Percentiles rank a stretch among this genome's conserved stretches.
phyloP scores from a whole-genome alignment of 2,888 invertebrate species.

The Gryllus longicercus region DNA sequence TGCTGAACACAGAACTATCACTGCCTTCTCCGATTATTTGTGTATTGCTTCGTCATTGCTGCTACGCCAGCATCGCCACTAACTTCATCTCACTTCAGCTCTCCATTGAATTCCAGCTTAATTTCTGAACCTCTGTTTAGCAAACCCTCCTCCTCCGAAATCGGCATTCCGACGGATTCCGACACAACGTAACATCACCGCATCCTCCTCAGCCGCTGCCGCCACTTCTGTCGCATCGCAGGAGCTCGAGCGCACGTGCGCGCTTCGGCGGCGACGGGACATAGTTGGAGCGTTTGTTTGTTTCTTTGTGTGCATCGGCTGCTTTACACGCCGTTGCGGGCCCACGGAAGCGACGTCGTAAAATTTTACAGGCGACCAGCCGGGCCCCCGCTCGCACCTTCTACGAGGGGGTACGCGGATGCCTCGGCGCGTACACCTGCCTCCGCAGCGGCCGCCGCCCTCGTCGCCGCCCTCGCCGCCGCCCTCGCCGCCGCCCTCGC shows the following conservation, averaged over 20 bases:
- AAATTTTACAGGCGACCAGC: background rate
- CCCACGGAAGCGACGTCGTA: background rate
- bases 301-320: background rate
- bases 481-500: background rate
- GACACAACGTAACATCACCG: no score
- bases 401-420: background rate
- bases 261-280: background rate
- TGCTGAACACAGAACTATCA: background rate
- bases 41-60: background rate
- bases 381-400: conserved; percentile 4
- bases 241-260: background rate
- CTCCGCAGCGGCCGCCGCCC: background rate
- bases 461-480: background rate
- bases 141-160: no score
- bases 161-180: no score
- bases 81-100: background rate
- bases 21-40: background rate
- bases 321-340: background rate
- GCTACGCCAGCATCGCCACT: background rate
- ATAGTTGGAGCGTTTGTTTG: background rate
- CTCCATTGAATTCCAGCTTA: no score
- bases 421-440: background rate
- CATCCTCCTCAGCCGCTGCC: no score
- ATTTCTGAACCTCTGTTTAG: no score
- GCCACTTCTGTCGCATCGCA: background rate